Percentiles rank a stretch among this genome's conserved stretches.
These are phyloP conservation scores for Sinhomidia bicolor DNA, from an alignment of 2,888 invertebrate species.

Conservation along the genomic window DNA sequence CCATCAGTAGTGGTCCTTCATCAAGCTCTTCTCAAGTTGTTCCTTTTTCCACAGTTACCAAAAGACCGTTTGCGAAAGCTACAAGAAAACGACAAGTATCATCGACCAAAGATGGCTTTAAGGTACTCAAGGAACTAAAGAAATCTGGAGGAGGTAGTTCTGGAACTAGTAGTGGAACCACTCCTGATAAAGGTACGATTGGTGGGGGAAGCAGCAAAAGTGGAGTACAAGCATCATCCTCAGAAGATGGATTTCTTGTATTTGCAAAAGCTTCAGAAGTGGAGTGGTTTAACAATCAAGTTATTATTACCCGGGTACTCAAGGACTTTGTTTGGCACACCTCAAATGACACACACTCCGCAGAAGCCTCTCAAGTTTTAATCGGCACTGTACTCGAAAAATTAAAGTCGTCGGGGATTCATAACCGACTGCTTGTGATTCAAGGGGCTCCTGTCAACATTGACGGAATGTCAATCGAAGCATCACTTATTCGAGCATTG, in stretches of 20 bases:
- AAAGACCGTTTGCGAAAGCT: slow-evolving; percentile 5
- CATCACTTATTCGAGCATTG: slow-evolving; percentile 47
- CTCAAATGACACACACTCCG: not conserved
- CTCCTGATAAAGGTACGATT: not conserved
- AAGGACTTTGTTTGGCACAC: slow-evolving; percentile 61
- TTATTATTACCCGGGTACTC: slow-evolving; percentile 33
- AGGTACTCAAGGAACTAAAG: slow-evolving; percentile 4
- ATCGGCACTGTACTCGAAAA: slow-evolving; percentile 40
- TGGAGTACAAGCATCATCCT: not conserved
- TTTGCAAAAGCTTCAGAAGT: slow-evolving; percentile 56
- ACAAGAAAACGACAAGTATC: slow-evolving; percentile 19
- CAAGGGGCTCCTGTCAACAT: slow-evolving; percentile 66
- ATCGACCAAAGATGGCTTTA: slow-evolving; percentile 7
- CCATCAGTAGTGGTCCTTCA: not conserved
- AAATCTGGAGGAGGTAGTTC: not conserved
- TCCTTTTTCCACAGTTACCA: not conserved
- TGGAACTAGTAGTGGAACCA: not conserved
- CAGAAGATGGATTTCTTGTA: slow-evolving; percentile 44
- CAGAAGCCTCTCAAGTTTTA: slow-evolving; percentile 37
- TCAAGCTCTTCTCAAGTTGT: not conserved
- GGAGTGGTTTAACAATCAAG: slow-evolving; percentile 63
- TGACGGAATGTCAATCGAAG: slow-evolving; percentile 69
- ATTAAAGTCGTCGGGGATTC: slow-evolving; percentile 9
- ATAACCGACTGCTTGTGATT: slow-evolving; percentile 61
- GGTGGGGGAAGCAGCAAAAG: not conserved